Percentiles rank a stretch among this genome's conserved stretches.
Conservation (phyloP, 2,888 invertebrate genomes). For the Papilio gigon region DNA sequence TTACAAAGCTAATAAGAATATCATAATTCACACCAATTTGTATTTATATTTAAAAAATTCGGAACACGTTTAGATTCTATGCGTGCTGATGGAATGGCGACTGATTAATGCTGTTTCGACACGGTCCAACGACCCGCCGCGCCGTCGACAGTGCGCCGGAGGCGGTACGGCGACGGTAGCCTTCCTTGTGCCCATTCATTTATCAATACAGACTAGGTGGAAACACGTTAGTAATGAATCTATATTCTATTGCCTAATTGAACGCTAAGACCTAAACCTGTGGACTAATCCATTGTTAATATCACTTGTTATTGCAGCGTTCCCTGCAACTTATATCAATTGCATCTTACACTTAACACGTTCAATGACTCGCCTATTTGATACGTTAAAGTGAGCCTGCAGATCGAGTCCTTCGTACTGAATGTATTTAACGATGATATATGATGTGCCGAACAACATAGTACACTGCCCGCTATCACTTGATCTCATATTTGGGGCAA, state of each 20-base stretch:
- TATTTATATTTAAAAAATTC: slow-evolving; percentile 46
- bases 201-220: slow-evolving; percentile 11
- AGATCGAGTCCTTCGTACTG: not conserved
- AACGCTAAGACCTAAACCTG: not conserved
- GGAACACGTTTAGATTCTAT: slow-evolving; percentile 43
- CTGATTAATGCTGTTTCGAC: slow-evolving; percentile 39
- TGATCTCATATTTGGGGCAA: not conserved
- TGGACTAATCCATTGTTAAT: not conserved
- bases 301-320: not conserved
- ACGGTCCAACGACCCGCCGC: slow-evolving; percentile 43
- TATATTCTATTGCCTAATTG: slow-evolving; percentile 13
- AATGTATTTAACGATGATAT: not conserved
- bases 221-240: slow-evolving; percentile 1
- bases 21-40: slow-evolving; percentile 45
- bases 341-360: too few relatives aligned
- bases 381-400: not conserved
- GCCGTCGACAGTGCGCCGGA: not conserved
- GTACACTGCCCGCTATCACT: slow-evolving; percentile 2
- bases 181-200: not conserved
- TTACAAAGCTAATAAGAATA: slow-evolving; percentile 31
- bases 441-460: not conserved
- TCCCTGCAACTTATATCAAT: too few relatives aligned
- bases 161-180: slow-evolving; percentile 16
- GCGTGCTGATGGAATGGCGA: slow-evolving; percentile 43
- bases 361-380: not conserved